Conservation (phyloP, 2,113 vertebrate genomes). For the Dasyornis broadbenti region DNA sequence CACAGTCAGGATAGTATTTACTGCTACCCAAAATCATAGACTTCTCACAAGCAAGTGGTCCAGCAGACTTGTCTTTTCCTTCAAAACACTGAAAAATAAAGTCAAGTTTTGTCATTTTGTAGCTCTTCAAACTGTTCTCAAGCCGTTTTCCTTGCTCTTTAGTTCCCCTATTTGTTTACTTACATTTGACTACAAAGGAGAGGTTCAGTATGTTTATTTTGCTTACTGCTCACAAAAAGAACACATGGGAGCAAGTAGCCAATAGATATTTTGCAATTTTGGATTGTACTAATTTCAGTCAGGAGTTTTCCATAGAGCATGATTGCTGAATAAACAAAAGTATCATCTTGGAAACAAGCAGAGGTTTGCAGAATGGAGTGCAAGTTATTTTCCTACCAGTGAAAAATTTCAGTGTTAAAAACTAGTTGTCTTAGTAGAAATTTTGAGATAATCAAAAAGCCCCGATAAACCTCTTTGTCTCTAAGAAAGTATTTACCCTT, state of each 20-base stretch:
- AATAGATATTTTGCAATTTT: neutral
- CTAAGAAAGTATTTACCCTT: neutral
- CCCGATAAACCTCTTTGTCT: neutral
- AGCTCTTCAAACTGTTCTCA: neutral
- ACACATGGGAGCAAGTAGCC: neutral
- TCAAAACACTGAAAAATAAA: neutral
- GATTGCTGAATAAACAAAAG: neutral
- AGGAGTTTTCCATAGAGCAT: neutral
- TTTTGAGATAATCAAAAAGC: neutral
- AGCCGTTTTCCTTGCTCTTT: neutral
- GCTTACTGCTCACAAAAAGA: neutral
- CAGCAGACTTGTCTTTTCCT: neutral
- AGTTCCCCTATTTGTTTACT: neutral
- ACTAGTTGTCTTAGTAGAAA: neutral
- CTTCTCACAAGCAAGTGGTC: neutral
- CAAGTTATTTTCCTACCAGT: neutral
- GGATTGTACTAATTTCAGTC: neutral
- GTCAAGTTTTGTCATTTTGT: neutral
- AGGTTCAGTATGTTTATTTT: neutral
- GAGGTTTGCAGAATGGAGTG: neutral
- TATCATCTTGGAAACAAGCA: neutral
- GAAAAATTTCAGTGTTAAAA: neutral
- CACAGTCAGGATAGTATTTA: neutral
- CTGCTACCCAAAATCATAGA: neutral
- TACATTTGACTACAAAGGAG: neutral